These are phyloP conservation scores for Diorhabda elongata DNA, from an alignment of 1,140 invertebrate species.

Conservation along the genomic window DNA sequence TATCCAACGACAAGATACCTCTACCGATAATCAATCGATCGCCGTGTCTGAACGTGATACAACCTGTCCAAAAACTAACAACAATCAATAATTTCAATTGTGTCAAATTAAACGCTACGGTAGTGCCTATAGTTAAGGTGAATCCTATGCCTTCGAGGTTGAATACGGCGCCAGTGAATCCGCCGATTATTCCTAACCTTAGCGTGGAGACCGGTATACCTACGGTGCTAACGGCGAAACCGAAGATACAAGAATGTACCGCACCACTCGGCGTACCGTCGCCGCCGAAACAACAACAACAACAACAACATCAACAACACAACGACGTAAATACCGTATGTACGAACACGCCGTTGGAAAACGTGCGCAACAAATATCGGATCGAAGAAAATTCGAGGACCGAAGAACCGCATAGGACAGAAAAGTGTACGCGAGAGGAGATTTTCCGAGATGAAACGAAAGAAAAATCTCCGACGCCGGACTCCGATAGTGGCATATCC, in stretches of 20 bases:
- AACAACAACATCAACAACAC: conserved; percentile 19
- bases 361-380: conserved; percentile 18
- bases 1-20: conserved; percentile 35
- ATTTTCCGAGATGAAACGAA: conserved; percentile 6
- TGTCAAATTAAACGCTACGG: conserved; percentile 45
- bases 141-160: conserved; percentile 42
- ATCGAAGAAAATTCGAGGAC: conserved; percentile 24
- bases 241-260: conserved; percentile 21
- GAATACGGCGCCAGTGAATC: conserved; percentile 29
- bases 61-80: conserved; percentile 40
- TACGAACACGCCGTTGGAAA: conserved; percentile 4
- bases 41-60: conserved; percentile 41
- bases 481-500: conserved; percentile 42
- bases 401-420: conserved; percentile 28
- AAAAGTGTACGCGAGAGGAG: conserved; percentile 19
- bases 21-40: conserved; percentile 40
- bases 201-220: conserved; percentile 40
- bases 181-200: conserved; percentile 15
- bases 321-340: conserved; percentile 1
- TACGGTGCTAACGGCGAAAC: conserved; percentile 37
- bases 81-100: conserved; percentile 44
- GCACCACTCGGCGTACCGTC: conserved; percentile 13
- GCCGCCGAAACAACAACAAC: not conserved
- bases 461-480: conserved; percentile 31
- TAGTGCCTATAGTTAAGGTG: conserved; percentile 46